Evolutionary conservation across 30 jellyfish, hydroid and myxozoan genomes (phyloP).

Genomic region (Turritopsis rubra): DNA sequence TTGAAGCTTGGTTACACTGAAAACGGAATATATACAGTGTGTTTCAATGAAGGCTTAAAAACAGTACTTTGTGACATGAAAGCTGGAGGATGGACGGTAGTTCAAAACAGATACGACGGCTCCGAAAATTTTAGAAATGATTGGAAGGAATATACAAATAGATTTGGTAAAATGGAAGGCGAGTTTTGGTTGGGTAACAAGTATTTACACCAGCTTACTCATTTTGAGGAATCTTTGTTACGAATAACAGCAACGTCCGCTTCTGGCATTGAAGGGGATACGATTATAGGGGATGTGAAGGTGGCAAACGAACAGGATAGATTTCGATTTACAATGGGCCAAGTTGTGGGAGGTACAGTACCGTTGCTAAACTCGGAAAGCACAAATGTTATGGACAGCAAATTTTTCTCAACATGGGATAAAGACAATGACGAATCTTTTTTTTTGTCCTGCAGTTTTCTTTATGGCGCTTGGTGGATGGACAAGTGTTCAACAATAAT

Average conservation of each 20-base stretch:
- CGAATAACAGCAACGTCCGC: not conserved
- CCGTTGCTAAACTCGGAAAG: not conserved
- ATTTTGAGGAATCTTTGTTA: not conserved
- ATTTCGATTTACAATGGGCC: not conserved
- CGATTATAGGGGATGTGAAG: not conserved
- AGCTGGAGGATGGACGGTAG: not conserved
- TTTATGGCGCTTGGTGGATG: not conserved
- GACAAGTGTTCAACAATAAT: not conserved
- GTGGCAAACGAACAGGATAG: not conserved
- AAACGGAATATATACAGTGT: not conserved
- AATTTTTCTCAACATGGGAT: not conserved
- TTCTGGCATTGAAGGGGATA: not conserved
- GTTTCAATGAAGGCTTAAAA: not conserved
- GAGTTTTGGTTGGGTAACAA: not conserved
- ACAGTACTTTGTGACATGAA: not conserved
- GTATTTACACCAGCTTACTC: not conserved
- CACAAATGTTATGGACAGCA: not conserved
- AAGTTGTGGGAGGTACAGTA: not conserved
- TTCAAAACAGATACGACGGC: not conserved
- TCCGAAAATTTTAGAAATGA: not conserved
- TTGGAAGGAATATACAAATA: not conserved
- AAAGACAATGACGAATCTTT: not conserved
- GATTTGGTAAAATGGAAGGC: not conserved
- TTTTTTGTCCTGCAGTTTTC: not conserved
- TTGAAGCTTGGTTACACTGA: not conserved